Evolutionary conservation across 2,888 invertebrate species (phyloP), one percentile per base, ranked within the genome.

Genomic region (Mimumesa dahlbomi): DNA sequence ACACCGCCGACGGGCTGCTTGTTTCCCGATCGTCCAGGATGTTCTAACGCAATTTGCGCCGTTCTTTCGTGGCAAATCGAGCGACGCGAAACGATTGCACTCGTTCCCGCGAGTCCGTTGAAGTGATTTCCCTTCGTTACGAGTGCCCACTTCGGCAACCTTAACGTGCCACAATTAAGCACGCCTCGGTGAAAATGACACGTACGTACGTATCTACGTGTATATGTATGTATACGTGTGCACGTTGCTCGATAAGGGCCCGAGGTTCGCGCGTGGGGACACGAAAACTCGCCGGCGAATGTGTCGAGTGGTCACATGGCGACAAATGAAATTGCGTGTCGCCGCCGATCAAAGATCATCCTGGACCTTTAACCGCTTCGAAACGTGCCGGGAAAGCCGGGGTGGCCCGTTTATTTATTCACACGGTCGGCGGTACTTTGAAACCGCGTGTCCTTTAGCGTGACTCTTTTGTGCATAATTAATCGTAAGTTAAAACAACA

Each of bases 161-260:
- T 52, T 48, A 34, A 42, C 66, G 59, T 73, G 75, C 69, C 53
- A 73, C 76, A 75, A 73, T 76, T 75, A 75, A 76, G 69, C 75
- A 76, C 73, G 76, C 65, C 56, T 46, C 68, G 61, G 21, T 61
- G 68, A 72, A 56, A 62, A 40, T 13, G 50, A 22, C 58, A 16
- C 54, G 34, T 29, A 48, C 25, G 40, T 9, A 16, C 21, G 16
- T 40, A 16, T 11, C 5, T n/a, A n/a, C 16, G 16, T 16, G n/a
- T 34, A 34, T n/a, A 34, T 25, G 25, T 25, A 7, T 25, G 25
- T 25, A n/a, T 7, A n/a, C 9, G 34, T n/a, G 34, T 34, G 34
- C 34, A n/a, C n/a, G 34, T 34, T 9, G 29, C 29, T 9, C 29
- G 29, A 29, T 29, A 29, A n/a, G n/a, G n/a, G n/a, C n/a, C n/a